Conservation (phyloP, 2,888 invertebrate species). For the Reticulitermes lucifugus region DNA sequence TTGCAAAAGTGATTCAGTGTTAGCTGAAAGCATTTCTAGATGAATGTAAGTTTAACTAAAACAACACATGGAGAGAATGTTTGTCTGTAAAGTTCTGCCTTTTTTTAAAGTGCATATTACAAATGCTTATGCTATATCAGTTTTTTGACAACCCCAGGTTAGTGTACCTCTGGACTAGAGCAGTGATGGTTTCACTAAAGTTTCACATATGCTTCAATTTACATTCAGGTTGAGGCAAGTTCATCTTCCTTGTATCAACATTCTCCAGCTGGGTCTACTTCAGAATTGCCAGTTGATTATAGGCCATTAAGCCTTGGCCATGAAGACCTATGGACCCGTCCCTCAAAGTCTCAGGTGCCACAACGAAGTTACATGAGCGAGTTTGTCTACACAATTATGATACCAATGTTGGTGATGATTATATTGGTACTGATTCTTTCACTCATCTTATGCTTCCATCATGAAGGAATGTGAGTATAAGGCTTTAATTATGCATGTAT, state of each 20-base stretch:
- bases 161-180: too few relatives aligned
- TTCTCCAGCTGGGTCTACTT: constrained; percentile 47
- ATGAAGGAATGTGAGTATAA: constrained; percentile 79
- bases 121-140: too few relatives aligned
- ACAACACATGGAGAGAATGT: too few relatives aligned
- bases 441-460: constrained; percentile 79
- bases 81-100: too few relatives aligned
- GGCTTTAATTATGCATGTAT: too few relatives aligned
- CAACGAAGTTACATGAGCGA: constrained; percentile 77
- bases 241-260: constrained; percentile 60
- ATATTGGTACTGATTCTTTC: constrained; percentile 75
- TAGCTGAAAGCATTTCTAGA: too few relatives aligned
- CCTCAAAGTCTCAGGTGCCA: constrained; percentile 72
- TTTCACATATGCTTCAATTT: neutral
- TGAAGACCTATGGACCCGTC: constrained; percentile 73
- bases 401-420: constrained; percentile 76
- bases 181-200: too few relatives aligned
- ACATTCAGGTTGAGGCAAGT: constrained; percentile 57
- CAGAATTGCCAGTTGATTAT: constrained; percentile 52
- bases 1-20: too few relatives aligned
- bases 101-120: too few relatives aligned
- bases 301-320: constrained; percentile 25
- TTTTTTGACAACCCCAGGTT: too few relatives aligned
- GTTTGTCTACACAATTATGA: constrained; percentile 75
- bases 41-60: too few relatives aligned